Conservation (phyloP, 1,140 invertebrate species). For the Drosophila sulfurigaster region DNA sequence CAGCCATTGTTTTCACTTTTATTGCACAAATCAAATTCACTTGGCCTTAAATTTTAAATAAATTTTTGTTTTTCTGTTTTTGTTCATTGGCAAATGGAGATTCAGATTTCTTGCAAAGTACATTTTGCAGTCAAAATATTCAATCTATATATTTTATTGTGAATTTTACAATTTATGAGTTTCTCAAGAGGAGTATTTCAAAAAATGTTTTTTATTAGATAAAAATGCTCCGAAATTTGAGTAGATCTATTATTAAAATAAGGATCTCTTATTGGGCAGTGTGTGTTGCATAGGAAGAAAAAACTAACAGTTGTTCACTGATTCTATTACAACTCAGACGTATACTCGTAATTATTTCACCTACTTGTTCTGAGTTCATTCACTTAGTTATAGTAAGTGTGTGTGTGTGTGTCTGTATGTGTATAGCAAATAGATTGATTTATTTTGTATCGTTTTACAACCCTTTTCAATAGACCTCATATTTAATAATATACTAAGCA, state of each 20-base stretch:
- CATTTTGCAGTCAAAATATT: constrained; percentile 8
- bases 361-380: constrained; percentile 32
- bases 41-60: constrained; percentile 6
- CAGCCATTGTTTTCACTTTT: constrained; percentile 13
- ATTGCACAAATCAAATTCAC: constrained; percentile 12
- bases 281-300: constrained; percentile 14
- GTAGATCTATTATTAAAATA: constrained; percentile 15
- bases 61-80: constrained; percentile 2
- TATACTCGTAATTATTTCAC: constrained; percentile 36
- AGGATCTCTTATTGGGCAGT: constrained; percentile 26
- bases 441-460: constrained; percentile 26
- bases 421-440: constrained; percentile 19
- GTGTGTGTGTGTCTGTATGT: neutral
- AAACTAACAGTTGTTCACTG: constrained; percentile 8
- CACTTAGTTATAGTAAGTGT: neutral
- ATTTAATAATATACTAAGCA: constrained; percentile 13
- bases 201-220: constrained; percentile 17
- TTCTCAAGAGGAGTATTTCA: constrained; percentile 29
- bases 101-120: constrained; percentile 23
- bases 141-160: neutral
- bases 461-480: constrained; percentile 25
- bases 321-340: constrained; percentile 11
- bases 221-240: constrained; percentile 25
- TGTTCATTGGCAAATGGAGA: constrained; percentile 64
- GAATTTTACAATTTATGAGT: neutral